Conservation (phyloP, 2,888 invertebrate species). For the Phengaris alcon region DNA sequence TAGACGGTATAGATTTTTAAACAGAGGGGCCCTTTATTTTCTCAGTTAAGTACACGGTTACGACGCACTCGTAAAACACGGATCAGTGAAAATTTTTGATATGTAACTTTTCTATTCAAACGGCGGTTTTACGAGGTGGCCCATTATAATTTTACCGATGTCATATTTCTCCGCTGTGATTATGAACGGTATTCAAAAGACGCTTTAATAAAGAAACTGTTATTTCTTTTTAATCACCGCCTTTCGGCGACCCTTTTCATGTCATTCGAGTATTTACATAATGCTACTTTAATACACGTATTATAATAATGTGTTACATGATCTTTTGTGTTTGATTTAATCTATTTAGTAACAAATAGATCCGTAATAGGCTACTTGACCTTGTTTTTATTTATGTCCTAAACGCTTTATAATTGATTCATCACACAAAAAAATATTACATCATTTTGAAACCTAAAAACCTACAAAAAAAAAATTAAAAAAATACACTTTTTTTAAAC, state of each 20-base stretch:
- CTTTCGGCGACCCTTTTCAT: constrained; percentile 45
- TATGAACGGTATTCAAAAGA: constrained; percentile 70
- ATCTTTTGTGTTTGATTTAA: not conserved
- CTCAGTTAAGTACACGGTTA: constrained; percentile 75
- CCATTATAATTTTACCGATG: constrained; percentile 76
- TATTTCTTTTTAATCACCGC: constrained; percentile 76
- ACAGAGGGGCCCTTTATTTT: constrained; percentile 64
- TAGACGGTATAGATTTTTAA: constrained; percentile 57
- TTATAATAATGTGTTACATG: constrained; percentile 8
- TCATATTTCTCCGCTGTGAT: constrained; percentile 69
- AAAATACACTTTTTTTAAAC: too few species aligned
- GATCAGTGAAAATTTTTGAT: constrained; percentile 80
- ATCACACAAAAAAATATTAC: too few species aligned
- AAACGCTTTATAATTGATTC: too few species aligned
- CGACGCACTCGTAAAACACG: constrained; percentile 77
- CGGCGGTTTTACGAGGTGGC: constrained; percentile 68
- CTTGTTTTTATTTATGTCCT: too few species aligned
- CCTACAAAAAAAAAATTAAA: too few species aligned
- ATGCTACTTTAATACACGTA: constrained; percentile 13
- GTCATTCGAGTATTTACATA: constrained; percentile 19
- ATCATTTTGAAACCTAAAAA: too few species aligned
- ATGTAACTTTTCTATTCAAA: constrained; percentile 79
- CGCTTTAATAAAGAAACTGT: constrained; percentile 60
- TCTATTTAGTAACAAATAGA: not conserved
- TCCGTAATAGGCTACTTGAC: not conserved